Evolutionary conservation across 53 echinoderm and acorn worm genomes (phyloP).

Genomic region (Astropecten irregularis): DNA sequence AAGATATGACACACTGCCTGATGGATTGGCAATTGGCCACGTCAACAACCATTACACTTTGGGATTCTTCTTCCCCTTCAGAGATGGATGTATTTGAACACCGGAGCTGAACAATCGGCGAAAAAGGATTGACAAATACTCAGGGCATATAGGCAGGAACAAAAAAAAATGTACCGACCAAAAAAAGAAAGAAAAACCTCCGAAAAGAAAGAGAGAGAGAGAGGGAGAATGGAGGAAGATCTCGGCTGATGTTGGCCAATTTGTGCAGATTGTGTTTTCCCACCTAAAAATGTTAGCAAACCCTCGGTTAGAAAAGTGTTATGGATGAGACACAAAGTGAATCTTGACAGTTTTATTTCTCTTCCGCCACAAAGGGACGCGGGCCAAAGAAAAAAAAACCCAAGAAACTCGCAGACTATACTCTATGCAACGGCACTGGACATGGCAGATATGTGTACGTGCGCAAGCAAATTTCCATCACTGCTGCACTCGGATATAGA

Average conservation of each 20-base stretch:
- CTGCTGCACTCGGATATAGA: neutral
- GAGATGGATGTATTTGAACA: slow-evolving; percentile 51
- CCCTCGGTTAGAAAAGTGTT: slow-evolving; percentile 38
- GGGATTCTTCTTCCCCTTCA: slow-evolving; percentile 14
- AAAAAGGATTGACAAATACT: slow-evolving; percentile 43
- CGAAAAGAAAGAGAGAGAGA: too few relatives aligned
- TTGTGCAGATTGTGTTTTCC: slow-evolving; percentile 52
- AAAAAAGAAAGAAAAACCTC: too few relatives aligned
- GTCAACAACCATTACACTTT: slow-evolving; percentile 50
- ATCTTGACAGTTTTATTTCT: slow-evolving; percentile 30
- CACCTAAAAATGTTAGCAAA: slow-evolving; percentile 55
- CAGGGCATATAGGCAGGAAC: neutral
- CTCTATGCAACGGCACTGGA: too few relatives aligned
- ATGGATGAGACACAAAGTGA: slow-evolving; percentile 7
- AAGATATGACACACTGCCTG: slow-evolving; percentile 39
- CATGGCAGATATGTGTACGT: neutral
- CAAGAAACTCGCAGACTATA: too few relatives aligned
- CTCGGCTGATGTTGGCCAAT: slow-evolving; percentile 38
- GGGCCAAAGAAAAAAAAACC: neutral
- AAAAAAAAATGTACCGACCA: too few relatives aligned
- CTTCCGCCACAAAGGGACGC: slow-evolving; percentile 3
- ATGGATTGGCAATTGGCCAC: slow-evolving; percentile 26
- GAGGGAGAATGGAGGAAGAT: too few relatives aligned
- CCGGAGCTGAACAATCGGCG: slow-evolving; percentile 43
- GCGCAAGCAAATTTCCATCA: neutral